These are phyloP conservation scores for Pempheris klunzingeri DNA, from an alignment of 2,797 vertebrate genomes.

Conservation along the genomic window DNA sequence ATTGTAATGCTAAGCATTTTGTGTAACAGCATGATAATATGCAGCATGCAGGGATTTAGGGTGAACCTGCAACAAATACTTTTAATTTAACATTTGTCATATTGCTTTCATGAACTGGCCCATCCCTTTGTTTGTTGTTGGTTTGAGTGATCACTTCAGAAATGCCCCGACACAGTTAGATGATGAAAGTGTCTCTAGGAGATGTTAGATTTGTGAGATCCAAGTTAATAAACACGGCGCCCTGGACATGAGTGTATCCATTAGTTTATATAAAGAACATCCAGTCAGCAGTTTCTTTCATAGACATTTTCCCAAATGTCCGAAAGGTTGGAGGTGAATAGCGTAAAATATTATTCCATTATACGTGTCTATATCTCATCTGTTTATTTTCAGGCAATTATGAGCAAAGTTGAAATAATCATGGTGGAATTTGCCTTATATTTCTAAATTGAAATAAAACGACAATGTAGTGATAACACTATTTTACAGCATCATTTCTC, in stretches of 20 bases:
- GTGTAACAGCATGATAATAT: conserved; percentile 30
- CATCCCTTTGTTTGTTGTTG: conserved; percentile 83
- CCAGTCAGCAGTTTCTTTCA: conserved; percentile 79
- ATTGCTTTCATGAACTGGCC: conserved; percentile 62
- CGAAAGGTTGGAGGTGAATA: conserved; percentile 78
- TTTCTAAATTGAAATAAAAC: conserved; percentile 78
- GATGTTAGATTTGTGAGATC: conserved; percentile 68
- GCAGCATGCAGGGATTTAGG: conserved; percentile 57
- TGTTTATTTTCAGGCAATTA: conserved; percentile 85
- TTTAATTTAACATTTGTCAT: conserved; percentile 6
- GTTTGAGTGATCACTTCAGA: conserved; percentile 76
- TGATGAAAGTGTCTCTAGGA: conserved; percentile 27
- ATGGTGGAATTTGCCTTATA: conserved; percentile 67
- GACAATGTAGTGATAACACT: conserved; percentile 88
- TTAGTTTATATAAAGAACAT: conserved; percentile 79
- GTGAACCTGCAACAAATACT: conserved; percentile 34
- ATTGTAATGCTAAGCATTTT: conserved; percentile 12
- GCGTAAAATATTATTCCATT: conserved; percentile 73
- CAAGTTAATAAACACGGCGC: conserved; percentile 62
- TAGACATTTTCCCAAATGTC: conserved; percentile 88
- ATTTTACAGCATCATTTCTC: conserved; percentile 86
- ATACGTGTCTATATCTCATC: conserved; percentile 67
- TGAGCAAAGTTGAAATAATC: conserved; percentile 78
- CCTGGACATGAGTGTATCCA: conserved; percentile 57
- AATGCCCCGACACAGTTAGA: conserved; percentile 66